phyloP scores from a whole-genome alignment of 1,140 invertebrate genomes.

The Leptinotarsa undecemlineata region DNA sequence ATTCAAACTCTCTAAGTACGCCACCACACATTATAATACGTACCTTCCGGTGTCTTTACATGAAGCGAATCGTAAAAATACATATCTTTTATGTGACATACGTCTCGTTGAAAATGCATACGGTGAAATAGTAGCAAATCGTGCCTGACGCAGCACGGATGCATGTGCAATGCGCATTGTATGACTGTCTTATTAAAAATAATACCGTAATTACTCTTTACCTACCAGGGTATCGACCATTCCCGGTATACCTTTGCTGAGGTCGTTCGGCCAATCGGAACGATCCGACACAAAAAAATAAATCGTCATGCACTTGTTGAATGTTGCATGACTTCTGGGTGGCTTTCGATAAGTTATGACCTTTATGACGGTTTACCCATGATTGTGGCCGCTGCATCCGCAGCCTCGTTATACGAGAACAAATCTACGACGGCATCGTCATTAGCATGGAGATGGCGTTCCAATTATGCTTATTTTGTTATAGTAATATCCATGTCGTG shows the following conservation, averaged over 20 bases:
- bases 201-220: conserved; percentile 29
- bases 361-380: conserved; percentile 34
- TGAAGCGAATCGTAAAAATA: conserved; percentile 20
- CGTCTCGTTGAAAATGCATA: conserved; percentile 28
- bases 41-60: background rate
- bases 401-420: conserved; percentile 11
- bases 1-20: background rate
- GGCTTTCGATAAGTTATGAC: conserved; percentile 37
- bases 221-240: conserved; percentile 27
- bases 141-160: conserved; percentile 18
- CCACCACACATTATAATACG: conserved; percentile 14
- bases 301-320: conserved; percentile 35
- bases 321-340: conserved; percentile 40
- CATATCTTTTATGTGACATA: conserved; percentile 31
- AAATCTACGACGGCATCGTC: conserved; percentile 16
- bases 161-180: conserved; percentile 31
- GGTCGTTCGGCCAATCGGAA: conserved; percentile 23
- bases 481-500: background rate
- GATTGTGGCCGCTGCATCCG: conserved; percentile 14
- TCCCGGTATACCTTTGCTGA: conserved; percentile 1
- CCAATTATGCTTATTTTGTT: background rate
- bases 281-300: conserved; percentile 11
- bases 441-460: conserved; percentile 7
- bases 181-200: conserved; percentile 32
- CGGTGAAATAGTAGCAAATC: conserved; percentile 7